Conservation (phyloP, 2,888 invertebrate genomes). For the Torymus tubicola region DNA sequence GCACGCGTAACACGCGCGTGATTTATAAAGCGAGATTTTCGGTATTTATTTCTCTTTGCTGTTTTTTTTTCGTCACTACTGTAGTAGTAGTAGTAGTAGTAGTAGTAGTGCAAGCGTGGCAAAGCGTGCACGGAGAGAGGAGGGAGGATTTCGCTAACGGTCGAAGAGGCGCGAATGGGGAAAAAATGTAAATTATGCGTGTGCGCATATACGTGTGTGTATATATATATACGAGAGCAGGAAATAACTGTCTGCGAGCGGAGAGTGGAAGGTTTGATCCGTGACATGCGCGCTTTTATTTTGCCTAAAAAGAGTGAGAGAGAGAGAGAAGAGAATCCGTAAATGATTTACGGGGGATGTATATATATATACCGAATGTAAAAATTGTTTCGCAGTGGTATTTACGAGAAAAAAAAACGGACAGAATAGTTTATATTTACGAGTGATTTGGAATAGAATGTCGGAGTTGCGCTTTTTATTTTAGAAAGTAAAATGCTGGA, state of each 20-base stretch:
- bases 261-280: slow-evolving; percentile 2
- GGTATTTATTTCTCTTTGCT: slow-evolving; percentile 29
- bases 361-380: neutral
- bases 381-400: slow-evolving; percentile 5
- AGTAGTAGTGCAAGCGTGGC: neutral
- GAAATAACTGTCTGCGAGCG: slow-evolving; percentile 36
- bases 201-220: neutral
- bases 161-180: slow-evolving; percentile 28
- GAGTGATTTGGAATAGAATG: too few species aligned
- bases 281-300: too few species aligned
- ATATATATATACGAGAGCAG: too few species aligned
- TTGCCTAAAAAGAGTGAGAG: too few species aligned
- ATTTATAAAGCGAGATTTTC: slow-evolving; percentile 54
- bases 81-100: neutral
- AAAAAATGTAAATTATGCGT: slow-evolving; percentile 50
- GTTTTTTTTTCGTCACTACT: neutral
- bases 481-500: too few species aligned
- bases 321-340: neutral
- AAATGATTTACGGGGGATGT: slow-evolving; percentile 36
- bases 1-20: slow-evolving; percentile 31
- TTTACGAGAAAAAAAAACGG: neutral
- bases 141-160: neutral
- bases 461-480: too few species aligned
- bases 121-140: too few species aligned
- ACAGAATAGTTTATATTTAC: too few species aligned